phyloP scores from a whole-genome alignment of 2,113 vertebrate species.

The Rhinopomastus cyanomelas region DNA sequence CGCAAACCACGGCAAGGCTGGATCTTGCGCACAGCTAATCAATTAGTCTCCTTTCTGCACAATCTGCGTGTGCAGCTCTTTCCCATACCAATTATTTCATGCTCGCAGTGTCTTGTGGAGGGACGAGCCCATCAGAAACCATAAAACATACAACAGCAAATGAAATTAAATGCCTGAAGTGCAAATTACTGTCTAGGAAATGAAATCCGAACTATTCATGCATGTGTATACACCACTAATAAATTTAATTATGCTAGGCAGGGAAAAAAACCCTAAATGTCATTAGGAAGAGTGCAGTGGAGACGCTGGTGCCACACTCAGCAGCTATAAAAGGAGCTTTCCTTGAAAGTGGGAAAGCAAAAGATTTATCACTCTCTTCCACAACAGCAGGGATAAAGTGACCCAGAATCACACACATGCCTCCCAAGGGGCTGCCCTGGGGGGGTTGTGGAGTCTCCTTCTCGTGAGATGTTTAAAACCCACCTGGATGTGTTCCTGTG shows the following conservation, averaged over 20 bases:
- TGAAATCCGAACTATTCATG: conserved; percentile 43
- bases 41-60: conserved; percentile 35
- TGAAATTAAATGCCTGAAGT: conserved; percentile 55
- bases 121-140: conserved; percentile 10
- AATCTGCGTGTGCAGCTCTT: conserved; percentile 38
- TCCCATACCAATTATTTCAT: conserved; percentile 60
- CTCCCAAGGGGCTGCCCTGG: too few relatives aligned
- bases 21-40: conserved; percentile 39
- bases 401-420: too few relatives aligned
- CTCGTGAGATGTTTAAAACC: too few relatives aligned
- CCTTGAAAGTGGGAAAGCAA: not conserved
- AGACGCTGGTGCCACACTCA: not conserved
- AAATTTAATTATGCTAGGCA: conserved; percentile 32
- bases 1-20: not conserved
- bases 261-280: conserved; percentile 25
- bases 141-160: conserved; percentile 53
- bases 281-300: not conserved
- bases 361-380: not conserved
- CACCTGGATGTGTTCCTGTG: too few relatives aligned
- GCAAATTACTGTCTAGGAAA: conserved; percentile 52
- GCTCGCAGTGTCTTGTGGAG: not conserved
- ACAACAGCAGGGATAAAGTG: not conserved
- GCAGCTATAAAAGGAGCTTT: not conserved
- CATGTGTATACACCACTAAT: conserved; percentile 1
- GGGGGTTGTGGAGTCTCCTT: too few relatives aligned